A percentile compares a stretch with the other conserved stretches of the same genome.
These are phyloP conservation scores for Terebella lapidaria DNA, from an alignment of 2,888 invertebrate species.

Conservation along the genomic window DNA sequence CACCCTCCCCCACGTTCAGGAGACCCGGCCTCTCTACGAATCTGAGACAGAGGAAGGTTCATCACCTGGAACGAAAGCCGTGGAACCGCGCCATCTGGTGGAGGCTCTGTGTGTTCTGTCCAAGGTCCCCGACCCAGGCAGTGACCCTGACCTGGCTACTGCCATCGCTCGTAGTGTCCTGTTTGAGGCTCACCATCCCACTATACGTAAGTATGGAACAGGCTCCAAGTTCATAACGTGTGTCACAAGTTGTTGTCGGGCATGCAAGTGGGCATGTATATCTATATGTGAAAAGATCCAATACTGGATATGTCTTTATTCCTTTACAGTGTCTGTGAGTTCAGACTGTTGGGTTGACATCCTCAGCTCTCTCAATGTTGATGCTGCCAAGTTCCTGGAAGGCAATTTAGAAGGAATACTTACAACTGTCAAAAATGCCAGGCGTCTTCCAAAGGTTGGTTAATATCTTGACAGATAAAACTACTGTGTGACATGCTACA, in stretches of 20 bases:
- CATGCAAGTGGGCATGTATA: too few species aligned
- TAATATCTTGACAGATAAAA: too few species aligned
- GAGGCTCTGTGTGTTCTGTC: conserved; percentile 51
- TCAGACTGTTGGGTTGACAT: conserved; percentile 1
- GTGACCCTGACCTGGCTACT: conserved; percentile 59
- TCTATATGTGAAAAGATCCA: too few species aligned
- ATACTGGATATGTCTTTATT: too few species aligned
- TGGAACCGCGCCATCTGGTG: conserved; percentile 32
- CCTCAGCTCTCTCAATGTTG: background rate
- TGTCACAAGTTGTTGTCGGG: too few species aligned
- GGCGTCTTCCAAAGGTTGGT: too few species aligned
- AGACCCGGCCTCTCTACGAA: too few species aligned
- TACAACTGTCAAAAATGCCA: too few species aligned
- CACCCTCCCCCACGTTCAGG: too few species aligned
- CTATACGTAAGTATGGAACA: conserved; percentile 55
- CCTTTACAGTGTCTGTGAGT: too few species aligned
- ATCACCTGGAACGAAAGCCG: background rate
- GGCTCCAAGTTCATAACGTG: too few species aligned
- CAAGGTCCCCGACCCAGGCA: conserved; percentile 41
- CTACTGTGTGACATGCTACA: too few species aligned
- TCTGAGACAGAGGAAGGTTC: background rate
- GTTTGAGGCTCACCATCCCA: conserved; percentile 72
- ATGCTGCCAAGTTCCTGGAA: background rate
- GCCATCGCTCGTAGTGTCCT: conserved; percentile 65
- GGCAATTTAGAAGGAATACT: background rate